These are phyloP conservation scores for Atherinomorus stipes DNA, from an alignment of 2,113 vertebrate genomes.

Conservation along the genomic window DNA sequence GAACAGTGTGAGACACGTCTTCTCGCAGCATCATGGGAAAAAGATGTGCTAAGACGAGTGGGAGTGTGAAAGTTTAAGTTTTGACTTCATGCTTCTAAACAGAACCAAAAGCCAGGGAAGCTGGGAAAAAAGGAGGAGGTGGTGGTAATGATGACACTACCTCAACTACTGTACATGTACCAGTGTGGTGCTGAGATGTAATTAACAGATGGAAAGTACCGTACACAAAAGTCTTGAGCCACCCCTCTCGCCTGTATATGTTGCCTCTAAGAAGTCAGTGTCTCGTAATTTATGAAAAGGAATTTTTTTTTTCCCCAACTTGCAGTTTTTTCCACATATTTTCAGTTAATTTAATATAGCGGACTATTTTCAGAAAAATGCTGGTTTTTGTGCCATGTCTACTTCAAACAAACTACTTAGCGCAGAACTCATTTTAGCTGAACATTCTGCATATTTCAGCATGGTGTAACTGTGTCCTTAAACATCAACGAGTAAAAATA, in stretches of 20 bases:
- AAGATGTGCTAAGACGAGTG: slow-evolving; percentile 42
- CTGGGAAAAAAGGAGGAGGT: slow-evolving; percentile 10
- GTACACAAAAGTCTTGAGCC: background rate
- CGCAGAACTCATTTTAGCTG: no score
- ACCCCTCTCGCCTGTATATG: background rate
- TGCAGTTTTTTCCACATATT: no score
- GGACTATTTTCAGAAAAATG: no score
- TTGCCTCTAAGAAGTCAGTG: background rate
- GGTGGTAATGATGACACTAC: background rate
- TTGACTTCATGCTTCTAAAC: slow-evolving; percentile 57
- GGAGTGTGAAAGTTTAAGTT: slow-evolving; percentile 63
- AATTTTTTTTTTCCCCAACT: no score
- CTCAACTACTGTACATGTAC: slow-evolving; percentile 17
- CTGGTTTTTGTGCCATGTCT: no score
- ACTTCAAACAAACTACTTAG: no score
- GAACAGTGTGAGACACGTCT: slow-evolving; percentile 43
- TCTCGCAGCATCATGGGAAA: slow-evolving; percentile 39
- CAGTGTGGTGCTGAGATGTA: background rate
- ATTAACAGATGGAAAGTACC: slow-evolving; percentile 4
- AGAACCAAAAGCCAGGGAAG: slow-evolving; percentile 28
- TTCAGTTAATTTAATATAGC: no score
- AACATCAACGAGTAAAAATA: no score
- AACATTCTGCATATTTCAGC: no score
- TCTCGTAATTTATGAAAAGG: background rate
- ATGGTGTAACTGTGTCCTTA: no score